Base-by-base conservation (phyloP, 2,888 invertebrate species). In the Eupithecia vulgata region DNA sequence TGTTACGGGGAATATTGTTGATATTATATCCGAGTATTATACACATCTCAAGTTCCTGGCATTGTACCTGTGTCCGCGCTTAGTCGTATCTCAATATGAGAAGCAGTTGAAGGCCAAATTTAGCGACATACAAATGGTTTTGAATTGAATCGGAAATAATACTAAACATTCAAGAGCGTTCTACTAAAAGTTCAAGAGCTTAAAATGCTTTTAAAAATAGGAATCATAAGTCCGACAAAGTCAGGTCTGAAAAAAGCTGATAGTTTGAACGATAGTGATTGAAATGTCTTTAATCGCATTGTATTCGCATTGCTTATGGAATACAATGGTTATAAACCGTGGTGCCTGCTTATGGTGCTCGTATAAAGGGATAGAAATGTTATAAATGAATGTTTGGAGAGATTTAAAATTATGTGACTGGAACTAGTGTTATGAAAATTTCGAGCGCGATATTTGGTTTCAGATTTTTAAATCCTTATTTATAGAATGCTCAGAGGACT, bases 91-190 rank as follows among this genome's bases (percentile, higher is more conserved):
- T 30, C 91, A 92, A 81, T 93, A 92, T 83, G 91, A 91, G 81
- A 91, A 91, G 78, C 90, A 92, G 78, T 81, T 94, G 15, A 91
- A 91, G 79, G 86, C 89, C 2, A 94, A 93, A 82, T 93, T 94
- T 81, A 85, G 90, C 77, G 91, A 93, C 82, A 91, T 93, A 79
- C 90, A 93, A 79, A 89, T 94, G 57, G 92, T 94, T 45, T 84
- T 94, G 74, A 92, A 92, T 82, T 92, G 79, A 85, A 45, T 35
- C 35, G 7, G 35, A 65, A 34, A 42, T 21, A 52, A 21, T 21
- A 21, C 45, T 45, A 7, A 45, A 45, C 45, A 7, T 17, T 45
- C n/a, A n/a, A n/a, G 52, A 52, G 5, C 21, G 21, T 57, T 25
- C n/a, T 13, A 8, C 52, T n/a, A 12, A 21, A 52, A 25, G 12